Evolutionary conservation across 2,113 vertebrate genomes (phyloP).

Genomic region (Amblyopsis rosae): DNA sequence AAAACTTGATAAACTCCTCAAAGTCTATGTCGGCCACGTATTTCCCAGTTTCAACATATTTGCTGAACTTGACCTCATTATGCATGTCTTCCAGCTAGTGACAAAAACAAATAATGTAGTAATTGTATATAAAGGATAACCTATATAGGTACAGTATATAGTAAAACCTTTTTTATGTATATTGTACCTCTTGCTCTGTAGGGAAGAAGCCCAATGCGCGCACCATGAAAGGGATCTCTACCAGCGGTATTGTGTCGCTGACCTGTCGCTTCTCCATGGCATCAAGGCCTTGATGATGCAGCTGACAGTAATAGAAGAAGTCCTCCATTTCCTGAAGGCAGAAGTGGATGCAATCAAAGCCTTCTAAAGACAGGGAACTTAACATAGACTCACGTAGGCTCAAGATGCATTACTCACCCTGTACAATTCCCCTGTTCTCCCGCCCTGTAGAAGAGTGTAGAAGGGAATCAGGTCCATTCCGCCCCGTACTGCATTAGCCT

Average conservation of each 20-base stretch:
- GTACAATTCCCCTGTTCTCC: constrained; percentile 85
- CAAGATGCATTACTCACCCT: constrained; percentile 72
- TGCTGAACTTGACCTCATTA: constrained; percentile 89
- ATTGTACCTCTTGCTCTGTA: constrained; percentile 85
- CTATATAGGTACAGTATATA: neutral
- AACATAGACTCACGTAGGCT: neutral
- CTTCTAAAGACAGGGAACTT: neutral
- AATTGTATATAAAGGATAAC: neutral
- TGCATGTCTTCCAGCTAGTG: constrained; percentile 87
- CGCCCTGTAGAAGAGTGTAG: constrained; percentile 85
- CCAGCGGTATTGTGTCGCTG: constrained; percentile 81
- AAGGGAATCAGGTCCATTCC: constrained; percentile 86
- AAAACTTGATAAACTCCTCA: constrained; percentile 88
- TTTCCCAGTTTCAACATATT: constrained; percentile 82
- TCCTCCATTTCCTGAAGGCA: constrained; percentile 87
- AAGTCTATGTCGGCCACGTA: constrained; percentile 83
- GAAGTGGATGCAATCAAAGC: constrained; percentile 18
- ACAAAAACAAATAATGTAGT: constrained; percentile 14
- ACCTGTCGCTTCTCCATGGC: constrained; percentile 80
- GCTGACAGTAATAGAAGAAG: constrained; percentile 90
- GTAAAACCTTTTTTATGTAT: neutral
- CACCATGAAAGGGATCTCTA: constrained; percentile 87
- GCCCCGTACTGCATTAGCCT: constrained; percentile 83
- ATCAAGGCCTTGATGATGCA: constrained; percentile 78
- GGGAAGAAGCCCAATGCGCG: constrained; percentile 90